Base-by-base conservation (phyloP, 2,888 invertebrate genomes). In the Troglohyphantes excavatus region DNA sequence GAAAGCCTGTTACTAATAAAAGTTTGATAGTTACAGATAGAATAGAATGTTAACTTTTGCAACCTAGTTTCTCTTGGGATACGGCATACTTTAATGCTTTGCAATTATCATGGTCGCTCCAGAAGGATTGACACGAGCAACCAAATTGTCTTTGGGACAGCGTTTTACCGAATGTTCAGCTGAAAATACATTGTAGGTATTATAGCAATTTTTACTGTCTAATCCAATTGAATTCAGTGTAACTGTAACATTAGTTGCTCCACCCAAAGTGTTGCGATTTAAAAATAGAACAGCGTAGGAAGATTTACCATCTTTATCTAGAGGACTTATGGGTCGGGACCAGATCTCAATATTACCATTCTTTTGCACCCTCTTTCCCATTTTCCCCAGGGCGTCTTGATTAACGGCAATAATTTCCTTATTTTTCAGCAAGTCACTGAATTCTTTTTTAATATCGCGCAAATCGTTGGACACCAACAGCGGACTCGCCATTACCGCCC, bases 391-490 rank as follows among this genome's bases (percentile, higher is more conserved):
- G 0, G 96, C 96, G 94, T 99, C 98, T 93, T 99, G 98, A 94
- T 98, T 98, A 0, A 99, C 97, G 1, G 96, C 96, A 92, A 99
- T 98, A 90, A 98, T 97, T 94, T 97, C 96, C 93, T 95, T 96
- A 94, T 99, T 99, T 93, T 97, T 97, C 92, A 99, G 94, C 92
- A 99, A 97, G 11, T 96, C 96, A 94, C 97, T 97, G 94, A 97
- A 97, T 93, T 97, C 97, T 0, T 96, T 96, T 82, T 96, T 95
- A 91, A 99, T 97, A 59, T 96, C 96, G 90, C 98, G 94, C 78
- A 99, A 95, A 94, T 99, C 98, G 29, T 97, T 97, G n/a, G 98
- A 98, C 97, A 99, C 98, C 75, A 98, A 94, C n/a, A 99, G 95
- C 0, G 98, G 99, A 2, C 98, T 97, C 0, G 98, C 98, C 93